These are phyloP conservation scores for Drosophila pachea DNA, from an alignment of 1,140 invertebrate species.

Conservation along the genomic window DNA sequence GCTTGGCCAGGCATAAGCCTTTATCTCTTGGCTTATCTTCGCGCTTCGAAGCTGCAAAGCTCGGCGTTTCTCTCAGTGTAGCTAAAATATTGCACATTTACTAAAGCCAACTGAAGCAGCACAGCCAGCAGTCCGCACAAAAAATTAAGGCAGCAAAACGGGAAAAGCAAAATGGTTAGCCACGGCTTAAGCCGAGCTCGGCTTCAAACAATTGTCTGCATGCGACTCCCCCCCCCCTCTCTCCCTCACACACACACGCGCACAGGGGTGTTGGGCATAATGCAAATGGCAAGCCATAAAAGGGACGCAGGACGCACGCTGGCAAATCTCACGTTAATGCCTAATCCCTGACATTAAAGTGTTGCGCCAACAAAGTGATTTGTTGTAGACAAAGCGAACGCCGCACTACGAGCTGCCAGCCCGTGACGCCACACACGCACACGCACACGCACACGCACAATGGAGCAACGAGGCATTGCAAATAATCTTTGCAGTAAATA, in stretches of 20 bases:
- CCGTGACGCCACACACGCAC: neutral
- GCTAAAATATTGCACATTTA: constrained; percentile 3
- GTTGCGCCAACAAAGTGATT: constrained; percentile 75
- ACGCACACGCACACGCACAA: constrained; percentile 31
- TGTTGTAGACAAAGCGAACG: constrained; percentile 69
- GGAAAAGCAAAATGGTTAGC: neutral
- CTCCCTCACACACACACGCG: neutral
- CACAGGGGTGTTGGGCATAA: constrained; percentile 6
- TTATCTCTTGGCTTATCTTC: too few species aligned
- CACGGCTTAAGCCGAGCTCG: neutral
- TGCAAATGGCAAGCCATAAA: constrained; percentile 44
- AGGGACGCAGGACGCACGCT: constrained; percentile 29
- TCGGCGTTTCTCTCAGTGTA: constrained; percentile 2
- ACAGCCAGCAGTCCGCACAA: neutral
- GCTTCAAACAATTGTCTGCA: constrained; percentile 23
- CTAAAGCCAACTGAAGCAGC: constrained; percentile 15
- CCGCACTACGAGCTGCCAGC: constrained; percentile 42
- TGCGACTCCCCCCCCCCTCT: neutral
- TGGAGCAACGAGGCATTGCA: constrained; percentile 67
- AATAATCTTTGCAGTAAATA: constrained; percentile 77
- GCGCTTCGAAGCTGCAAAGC: neutral
- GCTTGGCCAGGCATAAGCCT: too few species aligned
- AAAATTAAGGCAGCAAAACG: neutral
- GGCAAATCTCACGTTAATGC: constrained; percentile 72
- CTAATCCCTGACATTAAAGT: constrained; percentile 75